Conservation (phyloP, 2,797 vertebrate genomes). For the Epinephelus awoara region DNA sequence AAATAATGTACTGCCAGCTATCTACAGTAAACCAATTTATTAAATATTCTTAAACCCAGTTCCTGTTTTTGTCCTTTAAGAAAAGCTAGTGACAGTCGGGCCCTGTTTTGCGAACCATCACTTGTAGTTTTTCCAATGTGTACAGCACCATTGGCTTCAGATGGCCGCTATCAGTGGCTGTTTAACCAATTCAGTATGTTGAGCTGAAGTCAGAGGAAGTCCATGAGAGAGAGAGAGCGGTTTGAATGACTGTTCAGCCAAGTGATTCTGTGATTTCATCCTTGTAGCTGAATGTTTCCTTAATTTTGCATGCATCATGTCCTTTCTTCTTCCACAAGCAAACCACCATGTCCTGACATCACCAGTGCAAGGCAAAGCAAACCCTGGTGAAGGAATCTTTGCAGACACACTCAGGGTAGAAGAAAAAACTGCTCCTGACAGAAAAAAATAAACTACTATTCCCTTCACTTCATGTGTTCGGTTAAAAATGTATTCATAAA, state of each 20-base stretch:
- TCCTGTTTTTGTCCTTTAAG: slow-evolving; percentile 14
- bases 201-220: slow-evolving; percentile 11
- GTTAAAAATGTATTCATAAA: neutral
- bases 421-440: neutral
- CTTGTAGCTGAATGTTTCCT: slow-evolving; percentile 22
- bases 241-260: slow-evolving; percentile 1
- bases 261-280: slow-evolving; percentile 29
- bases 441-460: neutral
- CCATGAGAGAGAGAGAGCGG: slow-evolving; percentile 4
- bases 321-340: slow-evolving; percentile 11
- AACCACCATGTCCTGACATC: neutral
- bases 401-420: slow-evolving; percentile 2
- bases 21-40: slow-evolving; percentile 27
- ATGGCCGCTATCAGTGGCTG: slow-evolving; percentile 17
- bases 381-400: neutral
- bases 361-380: slow-evolving; percentile 17
- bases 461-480: slow-evolving; percentile 17
- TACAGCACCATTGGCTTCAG: slow-evolving; percentile 5
- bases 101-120: slow-evolving; percentile 2
- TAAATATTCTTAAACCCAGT: slow-evolving; percentile 23
- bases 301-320: neutral
- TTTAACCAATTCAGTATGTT: slow-evolving; percentile 23
- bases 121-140: slow-evolving; percentile 13
- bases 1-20: slow-evolving; percentile 16
- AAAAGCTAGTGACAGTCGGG: slow-evolving; percentile 10